Conservation (phyloP, 2,113 vertebrate species). For the Blennius ocellaris region DNA sequence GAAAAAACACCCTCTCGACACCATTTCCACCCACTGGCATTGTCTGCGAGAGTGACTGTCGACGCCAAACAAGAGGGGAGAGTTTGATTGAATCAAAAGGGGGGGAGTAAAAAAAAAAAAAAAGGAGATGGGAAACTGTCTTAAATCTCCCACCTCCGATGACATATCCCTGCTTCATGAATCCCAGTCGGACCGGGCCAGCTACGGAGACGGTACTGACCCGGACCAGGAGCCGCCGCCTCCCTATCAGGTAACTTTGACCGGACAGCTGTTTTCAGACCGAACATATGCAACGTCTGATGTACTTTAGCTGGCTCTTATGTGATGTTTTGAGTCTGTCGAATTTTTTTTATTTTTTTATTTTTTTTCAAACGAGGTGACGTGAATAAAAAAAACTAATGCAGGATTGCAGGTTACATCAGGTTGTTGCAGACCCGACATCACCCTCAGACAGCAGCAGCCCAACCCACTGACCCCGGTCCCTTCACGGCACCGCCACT, state of each 20-base stretch:
- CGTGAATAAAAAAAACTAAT: background rate
- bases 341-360: background rate
- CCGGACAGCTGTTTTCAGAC: background rate
- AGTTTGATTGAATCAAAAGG: constrained; percentile 50
- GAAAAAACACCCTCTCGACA: constrained; percentile 42
- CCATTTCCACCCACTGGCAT: background rate
- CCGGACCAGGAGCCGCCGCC: constrained; percentile 95
- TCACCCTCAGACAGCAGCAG: constrained; percentile 1
- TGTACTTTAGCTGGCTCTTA: too few species aligned
- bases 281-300: too few species aligned
- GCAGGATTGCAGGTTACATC: background rate
- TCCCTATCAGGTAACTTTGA: constrained; percentile 91
- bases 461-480: constrained; percentile 45
- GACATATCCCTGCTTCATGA: constrained; percentile 97
- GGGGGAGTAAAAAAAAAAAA: too few species aligned
- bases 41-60: constrained; percentile 15
- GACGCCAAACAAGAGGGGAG: constrained; percentile 35
- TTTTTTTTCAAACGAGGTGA: background rate
- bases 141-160: constrained; percentile 97
- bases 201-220: constrained; percentile 92
- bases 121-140: constrained; percentile 94
- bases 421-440: constrained; percentile 46
- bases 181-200: constrained; percentile 95
- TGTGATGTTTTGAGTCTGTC: background rate
- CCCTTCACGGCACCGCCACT: constrained; percentile 42